These are phyloP conservation scores for Laticauda laticaudata DNA, from an alignment of 2,113 vertebrate species.

Conservation along the genomic window DNA sequence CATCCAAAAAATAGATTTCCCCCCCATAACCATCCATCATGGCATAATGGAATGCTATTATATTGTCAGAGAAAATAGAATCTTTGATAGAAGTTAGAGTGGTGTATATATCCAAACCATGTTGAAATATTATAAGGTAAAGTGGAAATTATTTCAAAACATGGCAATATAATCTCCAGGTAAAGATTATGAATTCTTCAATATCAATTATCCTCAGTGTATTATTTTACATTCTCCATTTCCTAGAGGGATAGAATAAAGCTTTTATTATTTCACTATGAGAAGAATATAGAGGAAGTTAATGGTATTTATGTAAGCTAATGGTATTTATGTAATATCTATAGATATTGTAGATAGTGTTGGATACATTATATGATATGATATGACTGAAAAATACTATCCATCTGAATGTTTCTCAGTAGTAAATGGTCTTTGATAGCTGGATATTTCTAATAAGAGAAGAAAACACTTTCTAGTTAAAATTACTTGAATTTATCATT, in stretches of 20 bases:
- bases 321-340: neutral
- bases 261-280: neutral
- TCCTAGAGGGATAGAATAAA: neutral
- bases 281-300: neutral
- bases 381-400: neutral
- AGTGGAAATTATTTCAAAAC: neutral
- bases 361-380: neutral
- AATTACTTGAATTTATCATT: neutral
- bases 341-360: neutral
- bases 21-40: neutral
- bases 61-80: neutral
- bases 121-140: neutral
- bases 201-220: neutral
- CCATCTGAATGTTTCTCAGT: neutral
- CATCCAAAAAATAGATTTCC: neutral
- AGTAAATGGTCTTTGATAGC: neutral
- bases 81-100: neutral
- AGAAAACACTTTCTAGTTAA: neutral
- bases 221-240: neutral
- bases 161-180: neutral
- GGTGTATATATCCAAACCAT: neutral
- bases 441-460: neutral
- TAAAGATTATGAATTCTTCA: neutral
- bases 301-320: neutral
- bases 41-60: neutral